Percentiles rank a stretch among this genome's conserved stretches.
Conservation (phyloP, 2,888 invertebrate genomes). For the Callimorpha dominula region DNA sequence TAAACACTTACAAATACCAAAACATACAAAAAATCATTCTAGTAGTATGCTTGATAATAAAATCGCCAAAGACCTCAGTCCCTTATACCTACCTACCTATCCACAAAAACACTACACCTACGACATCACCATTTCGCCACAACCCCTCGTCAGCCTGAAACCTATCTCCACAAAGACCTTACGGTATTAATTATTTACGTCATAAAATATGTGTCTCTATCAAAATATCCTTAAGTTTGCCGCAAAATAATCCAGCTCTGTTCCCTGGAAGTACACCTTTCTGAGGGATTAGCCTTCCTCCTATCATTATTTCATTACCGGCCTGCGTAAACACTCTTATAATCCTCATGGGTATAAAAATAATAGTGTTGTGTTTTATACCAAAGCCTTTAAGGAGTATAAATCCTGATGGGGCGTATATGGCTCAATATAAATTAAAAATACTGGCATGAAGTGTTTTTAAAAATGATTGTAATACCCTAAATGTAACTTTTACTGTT, state of each 20-base stretch:
- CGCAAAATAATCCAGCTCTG: constrained; percentile 21
- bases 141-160: background rate
- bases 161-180: background rate
- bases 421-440: background rate
- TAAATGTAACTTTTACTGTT: no score
- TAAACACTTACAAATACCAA: no score
- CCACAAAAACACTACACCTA: background rate
- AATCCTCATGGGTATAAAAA: constrained; percentile 27
- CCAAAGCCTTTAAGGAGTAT: background rate
- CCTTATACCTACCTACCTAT: no score
- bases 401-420: no score
- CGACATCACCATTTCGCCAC: background rate
- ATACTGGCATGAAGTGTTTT: background rate
- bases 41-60: background rate
- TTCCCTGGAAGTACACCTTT: constrained; percentile 39
- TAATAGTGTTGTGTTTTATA: constrained; percentile 23
- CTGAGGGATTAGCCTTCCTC: constrained; percentile 36
- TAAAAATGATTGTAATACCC: no score
- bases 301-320: constrained; percentile 43
- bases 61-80: background rate
- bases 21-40: background rate
- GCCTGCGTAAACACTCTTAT: constrained; percentile 26
- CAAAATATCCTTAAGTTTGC: constrained; percentile 28
- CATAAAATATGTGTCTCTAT: constrained; percentile 25
- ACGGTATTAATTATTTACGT: constrained; percentile 15